Conservation (phyloP, 2,113 vertebrate genomes). For the Procavia capensis region DNA sequence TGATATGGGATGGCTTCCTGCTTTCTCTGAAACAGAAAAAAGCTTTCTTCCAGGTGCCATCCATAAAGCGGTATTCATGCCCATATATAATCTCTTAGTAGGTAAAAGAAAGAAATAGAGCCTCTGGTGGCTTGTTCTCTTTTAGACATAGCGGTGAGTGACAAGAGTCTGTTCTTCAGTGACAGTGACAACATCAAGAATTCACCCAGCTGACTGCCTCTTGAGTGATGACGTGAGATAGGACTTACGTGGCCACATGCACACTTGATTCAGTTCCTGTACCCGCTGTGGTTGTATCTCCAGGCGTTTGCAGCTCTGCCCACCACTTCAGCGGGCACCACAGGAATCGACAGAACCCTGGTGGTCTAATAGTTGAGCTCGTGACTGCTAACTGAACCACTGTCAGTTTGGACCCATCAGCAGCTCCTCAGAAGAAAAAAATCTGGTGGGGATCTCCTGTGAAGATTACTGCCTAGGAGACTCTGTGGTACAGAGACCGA, state of each 20-base stretch:
- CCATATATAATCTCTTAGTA: background rate
- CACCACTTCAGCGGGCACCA: background rate
- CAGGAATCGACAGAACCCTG: background rate
- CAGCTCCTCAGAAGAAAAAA: no score
- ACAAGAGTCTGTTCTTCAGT: background rate
- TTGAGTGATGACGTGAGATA: background rate
- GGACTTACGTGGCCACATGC: background rate
- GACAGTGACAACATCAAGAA: background rate
- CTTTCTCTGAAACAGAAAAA: constrained; percentile 43
- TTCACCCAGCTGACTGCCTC: background rate
- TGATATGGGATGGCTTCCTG: constrained; percentile 8
- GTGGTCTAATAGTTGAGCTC: no score
- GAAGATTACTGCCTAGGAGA: no score
- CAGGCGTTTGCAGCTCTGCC: background rate
- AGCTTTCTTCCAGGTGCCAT: background rate
- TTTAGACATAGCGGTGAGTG: background rate
- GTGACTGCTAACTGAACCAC: no score
- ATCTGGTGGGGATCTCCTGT: no score
- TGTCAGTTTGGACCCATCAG: no score
- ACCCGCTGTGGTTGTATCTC: background rate
- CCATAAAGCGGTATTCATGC: background rate
- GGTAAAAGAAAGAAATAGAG: constrained; percentile 6
- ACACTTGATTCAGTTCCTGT: background rate
- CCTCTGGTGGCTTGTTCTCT: background rate
- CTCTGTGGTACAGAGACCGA: no score